Base-by-base conservation (phyloP, 2,113 vertebrate species). In the Erythrocercus mccallii region DNA sequence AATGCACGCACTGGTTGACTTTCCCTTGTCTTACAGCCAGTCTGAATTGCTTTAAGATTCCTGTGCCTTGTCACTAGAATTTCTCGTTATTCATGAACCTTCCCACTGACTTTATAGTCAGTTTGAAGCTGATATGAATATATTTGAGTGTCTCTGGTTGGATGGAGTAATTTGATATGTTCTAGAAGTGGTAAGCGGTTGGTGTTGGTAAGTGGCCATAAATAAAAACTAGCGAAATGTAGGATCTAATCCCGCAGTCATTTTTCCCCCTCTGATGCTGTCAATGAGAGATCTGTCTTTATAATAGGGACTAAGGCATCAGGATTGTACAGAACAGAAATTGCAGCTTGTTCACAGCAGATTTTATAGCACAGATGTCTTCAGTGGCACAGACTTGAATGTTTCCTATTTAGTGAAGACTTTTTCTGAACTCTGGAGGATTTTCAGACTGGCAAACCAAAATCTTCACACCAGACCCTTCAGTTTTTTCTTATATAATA, bases 291-390 rank as follows among this genome's bases (percentile, higher is more conserved):
- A 86, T 71, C 92, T 88, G 33, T 78, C 64, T 78, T 62, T 51
- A 35, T 58, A 73, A 54, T 53, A 70, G 76, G 45, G 58, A 81
- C 44, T 57, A 17, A 69, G 44, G 22, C 0, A 0, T 57, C 77
- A 53, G 74, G 18, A 20, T 86, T 66, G 18, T 62, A 47, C 33
- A 90, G 57, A 78, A 54, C 28, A 94, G 50, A 83, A 62, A 64
- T 48, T 42, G 40, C 92, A 83, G 16, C 68, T 73, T 86, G 57
- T 83, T 94, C 69, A 38, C 54, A 92, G 57, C 76, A 94, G 84
- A 87, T 95, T 91, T 94, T 79, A 18, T 50, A 86, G 69, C 82
- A 61, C 47, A 62, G 62, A 35, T 92, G 56, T 91, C 81, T 86
- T 78, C 61, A 56, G 44, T 37, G 81, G 53, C 73, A 68, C 65